Conservation (phyloP, 2,797 vertebrate genomes). For the Craterocephalus amniculus region DNA sequence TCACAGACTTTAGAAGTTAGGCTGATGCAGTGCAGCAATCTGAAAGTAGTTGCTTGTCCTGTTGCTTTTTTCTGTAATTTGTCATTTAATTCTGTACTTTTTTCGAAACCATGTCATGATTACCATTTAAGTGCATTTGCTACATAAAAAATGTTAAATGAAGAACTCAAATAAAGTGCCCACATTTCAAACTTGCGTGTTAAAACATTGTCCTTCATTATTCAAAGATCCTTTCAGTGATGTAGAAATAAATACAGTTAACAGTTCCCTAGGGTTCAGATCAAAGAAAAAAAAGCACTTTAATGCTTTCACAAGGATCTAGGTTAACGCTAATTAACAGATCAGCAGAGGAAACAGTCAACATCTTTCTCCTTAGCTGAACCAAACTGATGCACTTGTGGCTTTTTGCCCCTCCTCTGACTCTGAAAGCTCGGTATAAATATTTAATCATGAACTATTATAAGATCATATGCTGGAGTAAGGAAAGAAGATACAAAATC, state of each 20-base stretch:
- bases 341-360: constrained; percentile 32
- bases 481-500: constrained; percentile 34
- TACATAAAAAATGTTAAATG: constrained; percentile 71
- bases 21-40: constrained; percentile 70
- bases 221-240: constrained; percentile 18
- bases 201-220: constrained; percentile 10
- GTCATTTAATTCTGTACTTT: constrained; percentile 68
- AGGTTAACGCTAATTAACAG: constrained; percentile 50
- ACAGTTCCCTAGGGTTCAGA: constrained; percentile 23
- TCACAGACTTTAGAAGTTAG: constrained; percentile 60
- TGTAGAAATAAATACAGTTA: constrained; percentile 24
- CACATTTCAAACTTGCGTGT: constrained; percentile 70
- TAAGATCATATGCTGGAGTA: constrained; percentile 11
- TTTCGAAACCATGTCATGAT: constrained; percentile 72
- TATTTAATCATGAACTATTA: constrained; percentile 5
- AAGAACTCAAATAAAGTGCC: constrained; percentile 77
- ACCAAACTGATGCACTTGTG: constrained; percentile 1
- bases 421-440: constrained; percentile 24
- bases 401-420: constrained; percentile 21
- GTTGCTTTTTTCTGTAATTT: constrained; percentile 64
- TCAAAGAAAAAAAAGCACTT: constrained; percentile 22
- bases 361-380: constrained; percentile 18
- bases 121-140: constrained; percentile 77
- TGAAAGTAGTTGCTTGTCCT: constrained; percentile 68
- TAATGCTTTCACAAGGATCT: constrained; percentile 13